Evolutionary conservation across 1,140 invertebrate genomes (phyloP), one percentile per base, ranked within the genome.

Genomic region (Neelides sp.): DNA sequence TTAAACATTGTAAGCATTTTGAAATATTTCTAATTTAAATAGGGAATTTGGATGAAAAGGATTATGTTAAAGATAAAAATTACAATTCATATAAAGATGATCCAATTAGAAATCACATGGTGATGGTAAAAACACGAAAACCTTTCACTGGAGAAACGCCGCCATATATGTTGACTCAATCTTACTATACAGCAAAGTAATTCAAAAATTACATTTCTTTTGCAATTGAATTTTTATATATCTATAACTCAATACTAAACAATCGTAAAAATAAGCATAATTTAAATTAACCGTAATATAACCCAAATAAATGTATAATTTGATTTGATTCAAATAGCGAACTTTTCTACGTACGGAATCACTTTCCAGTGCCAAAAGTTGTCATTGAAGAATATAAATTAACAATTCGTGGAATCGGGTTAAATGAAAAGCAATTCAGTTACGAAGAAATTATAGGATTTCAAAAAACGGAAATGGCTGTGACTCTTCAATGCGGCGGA

Each of bases 1-100:
- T 26, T 35, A 28, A 55, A 59, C 32, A 48, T 61, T 17, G 47
- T 34, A 8, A 55, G 54, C 32, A 34, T 44, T 5, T 41, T 45
- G 3, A 32, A 54, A 20, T 30, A 45, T n/a, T n/a, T n/a, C n/a
- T n/a, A n/a, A n/a, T n/a, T n/a, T n/a, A n/a, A n/a, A n/a, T 57
- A 78, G 77, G 78, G 19, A 81, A 80, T 64, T 69, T 85, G 15
- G 72, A 73, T 26, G 72, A 74, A 32, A 69, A 74, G 28, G 77
- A 80, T 55, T 66, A 74, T 0, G 61, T 67, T 10, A 50, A 65
- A 27, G 52, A 35, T 41, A 35, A 43, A 55, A 59, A 27, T 58
- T 50, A 17, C 41, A 72, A 77, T 62, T 71, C 73, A 0, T 78
- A 71, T 61, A 61, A 58, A 15, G 64, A 65, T 51, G 76, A 78